Evolutionary conservation across 2,888 invertebrate species (phyloP).

Genomic region (Caenorhabditis angaria): DNA sequence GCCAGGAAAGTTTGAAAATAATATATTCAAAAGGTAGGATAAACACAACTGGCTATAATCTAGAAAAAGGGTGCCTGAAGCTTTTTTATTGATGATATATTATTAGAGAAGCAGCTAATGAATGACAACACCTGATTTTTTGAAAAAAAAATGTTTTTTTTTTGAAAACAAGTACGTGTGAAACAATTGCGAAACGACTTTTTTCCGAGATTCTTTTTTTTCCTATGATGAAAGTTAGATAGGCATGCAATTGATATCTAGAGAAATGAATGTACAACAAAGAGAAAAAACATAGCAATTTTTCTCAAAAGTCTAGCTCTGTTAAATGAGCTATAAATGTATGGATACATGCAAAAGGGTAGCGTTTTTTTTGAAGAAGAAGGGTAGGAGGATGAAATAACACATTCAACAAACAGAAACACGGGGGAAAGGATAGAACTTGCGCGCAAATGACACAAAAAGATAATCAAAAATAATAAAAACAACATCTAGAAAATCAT

Average conservation of each 20-base stretch:
- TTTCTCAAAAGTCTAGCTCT: neutral
- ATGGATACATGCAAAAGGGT: neutral
- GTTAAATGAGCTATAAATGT: neutral
- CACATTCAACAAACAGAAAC: neutral
- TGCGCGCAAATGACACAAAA: slow-evolving; percentile 12
- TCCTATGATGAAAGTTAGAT: neutral
- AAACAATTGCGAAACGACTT: neutral
- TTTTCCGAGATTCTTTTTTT: slow-evolving; percentile 1
- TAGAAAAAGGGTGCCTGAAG: neutral
- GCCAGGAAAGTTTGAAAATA: neutral
- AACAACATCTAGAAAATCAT: slow-evolving; percentile 24
- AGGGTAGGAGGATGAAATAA: neutral
- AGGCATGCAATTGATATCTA: neutral
- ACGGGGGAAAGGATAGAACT: neutral
- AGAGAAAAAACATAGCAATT: neutral
- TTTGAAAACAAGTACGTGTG: slow-evolving; percentile 3
- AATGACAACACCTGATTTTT: slow-evolving; percentile 10
- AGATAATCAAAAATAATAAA: slow-evolving; percentile 17
- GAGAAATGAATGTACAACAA: neutral
- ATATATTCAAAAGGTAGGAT: neutral
- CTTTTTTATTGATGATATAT: neutral
- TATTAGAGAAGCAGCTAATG: slow-evolving; percentile 10
- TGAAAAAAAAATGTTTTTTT: neutral
- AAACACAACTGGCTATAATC: neutral
- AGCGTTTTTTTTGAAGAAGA: neutral